Conservation (phyloP, 1,140 invertebrate species). For the Cotesia typhae region DNA sequence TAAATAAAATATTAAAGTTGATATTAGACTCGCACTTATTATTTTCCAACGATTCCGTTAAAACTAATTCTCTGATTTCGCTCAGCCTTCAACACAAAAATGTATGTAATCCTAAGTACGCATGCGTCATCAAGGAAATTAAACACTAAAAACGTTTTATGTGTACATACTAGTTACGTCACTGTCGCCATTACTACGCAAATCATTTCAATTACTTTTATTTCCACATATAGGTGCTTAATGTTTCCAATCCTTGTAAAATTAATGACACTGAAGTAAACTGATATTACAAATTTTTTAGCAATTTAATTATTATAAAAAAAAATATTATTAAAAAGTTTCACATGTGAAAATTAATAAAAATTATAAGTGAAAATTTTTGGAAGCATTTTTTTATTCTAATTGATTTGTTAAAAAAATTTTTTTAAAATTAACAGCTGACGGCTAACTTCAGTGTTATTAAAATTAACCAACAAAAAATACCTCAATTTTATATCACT, state of each 20-base stretch:
- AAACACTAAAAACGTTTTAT: slow-evolving; percentile 31
- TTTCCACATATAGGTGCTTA: not conserved
- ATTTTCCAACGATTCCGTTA: slow-evolving; percentile 53
- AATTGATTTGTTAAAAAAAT: too few relatives aligned
- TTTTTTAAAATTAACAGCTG: too few relatives aligned
- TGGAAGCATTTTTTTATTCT: too few relatives aligned
- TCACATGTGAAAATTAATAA: too few relatives aligned
- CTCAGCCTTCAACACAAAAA: slow-evolving; percentile 24
- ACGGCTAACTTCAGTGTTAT: too few relatives aligned
- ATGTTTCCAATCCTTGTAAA: not conserved
- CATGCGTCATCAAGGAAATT: slow-evolving; percentile 61
- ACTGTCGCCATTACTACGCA: slow-evolving; percentile 43
- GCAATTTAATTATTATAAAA: too few relatives aligned
- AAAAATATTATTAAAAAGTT: too few relatives aligned
- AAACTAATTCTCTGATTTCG: slow-evolving; percentile 47
- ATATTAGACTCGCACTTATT: slow-evolving; percentile 29
- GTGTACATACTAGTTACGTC: slow-evolving; percentile 47
- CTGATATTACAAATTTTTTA: too few relatives aligned
- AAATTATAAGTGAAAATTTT: too few relatives aligned
- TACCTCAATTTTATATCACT: too few relatives aligned
- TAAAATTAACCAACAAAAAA: not conserved
- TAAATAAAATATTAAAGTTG: too few relatives aligned
- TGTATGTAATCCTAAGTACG: slow-evolving; percentile 46
- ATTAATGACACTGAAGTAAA: too few relatives aligned
- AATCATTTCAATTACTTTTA: slow-evolving; percentile 46